These are phyloP conservation scores for Dipus sagitta DNA, from an alignment of 2,797 vertebrate genomes.

Conservation along the genomic window DNA sequence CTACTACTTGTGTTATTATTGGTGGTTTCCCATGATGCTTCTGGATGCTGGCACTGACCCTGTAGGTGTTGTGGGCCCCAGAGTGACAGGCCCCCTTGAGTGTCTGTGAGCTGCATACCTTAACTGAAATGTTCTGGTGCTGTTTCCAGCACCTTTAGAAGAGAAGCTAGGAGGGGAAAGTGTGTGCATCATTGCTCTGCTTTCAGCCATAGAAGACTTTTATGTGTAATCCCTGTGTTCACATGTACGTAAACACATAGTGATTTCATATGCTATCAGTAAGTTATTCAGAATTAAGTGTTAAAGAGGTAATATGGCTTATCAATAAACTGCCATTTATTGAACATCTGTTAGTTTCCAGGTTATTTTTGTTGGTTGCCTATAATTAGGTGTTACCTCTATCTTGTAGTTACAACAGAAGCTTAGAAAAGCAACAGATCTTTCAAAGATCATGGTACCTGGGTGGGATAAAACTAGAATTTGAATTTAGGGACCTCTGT, in stretches of 20 bases:
- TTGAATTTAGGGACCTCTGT: background rate
- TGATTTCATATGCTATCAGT: background rate
- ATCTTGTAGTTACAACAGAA: background rate
- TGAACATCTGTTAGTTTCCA: background rate
- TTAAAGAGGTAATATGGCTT: background rate
- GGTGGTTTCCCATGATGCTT: background rate
- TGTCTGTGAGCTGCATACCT: background rate
- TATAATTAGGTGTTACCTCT: background rate
- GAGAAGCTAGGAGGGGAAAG: background rate
- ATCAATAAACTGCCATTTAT: background rate
- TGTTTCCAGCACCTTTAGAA: background rate
- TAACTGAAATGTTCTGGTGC: background rate
- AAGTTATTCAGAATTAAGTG: background rate
- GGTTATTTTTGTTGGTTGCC: background rate
- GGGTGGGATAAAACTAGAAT: background rate
- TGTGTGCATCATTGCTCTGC: background rate
- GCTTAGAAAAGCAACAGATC: background rate
- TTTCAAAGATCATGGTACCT: background rate
- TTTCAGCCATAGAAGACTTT: background rate
- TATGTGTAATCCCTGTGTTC: background rate
- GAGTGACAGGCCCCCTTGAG: fast-evolving
- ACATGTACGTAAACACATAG: background rate
- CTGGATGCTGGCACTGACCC: background rate
- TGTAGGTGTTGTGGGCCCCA: background rate
- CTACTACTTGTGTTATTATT: background rate